Evolutionary conservation across 2,888 invertebrate species (phyloP), one percentile per base, ranked within the genome.

Genomic region (Neoaliturus tenellus): DNA sequence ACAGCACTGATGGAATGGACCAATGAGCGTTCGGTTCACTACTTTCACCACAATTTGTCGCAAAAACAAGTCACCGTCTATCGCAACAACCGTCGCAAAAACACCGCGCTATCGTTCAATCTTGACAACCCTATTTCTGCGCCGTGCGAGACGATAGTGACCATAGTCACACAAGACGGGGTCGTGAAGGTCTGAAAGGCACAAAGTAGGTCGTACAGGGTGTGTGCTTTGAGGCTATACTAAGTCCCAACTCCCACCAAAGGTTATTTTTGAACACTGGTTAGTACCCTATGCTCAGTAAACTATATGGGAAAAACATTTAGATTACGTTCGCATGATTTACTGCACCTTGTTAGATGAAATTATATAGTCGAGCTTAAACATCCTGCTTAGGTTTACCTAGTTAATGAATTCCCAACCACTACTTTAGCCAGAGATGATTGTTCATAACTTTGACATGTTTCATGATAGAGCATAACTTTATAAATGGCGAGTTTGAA

Each of bases 71-170:
- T 51, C 51, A 51, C 51, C n/a, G 51, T 51, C 31, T 62, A 62
- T 28, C 62, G 62, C 62, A 62, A 62, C 62, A 28, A 28, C 62
- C 62, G 62, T 28, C 62, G 62, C 28, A 62, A 25, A 62, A 25
- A 8, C 55, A 55, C 2, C 1, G 17, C 17, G 62, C 62, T 62
- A 62, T 62, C 62, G 62, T 62, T 62, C 28, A 62, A 62, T 62
- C 62, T 62, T 62, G 62, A 62, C 62, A 62, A 14, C 6, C 62
- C 14, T 17, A 62, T 62, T 17, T 25, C 31, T 62, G 28, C 62
- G 62, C 28, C 1, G 28, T 28, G 62, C 25, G 62, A 62, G 12
- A 62, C 28, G 6, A 62, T 5, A 31, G 31, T 28, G 62, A 62
- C 14, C 62, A 62, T 62, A 62, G 62, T 62, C 62, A 62, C 62